These are phyloP conservation scores for Phyllotis vaccarum DNA, from an alignment of 2,797 vertebrate species.

Conservation along the genomic window DNA sequence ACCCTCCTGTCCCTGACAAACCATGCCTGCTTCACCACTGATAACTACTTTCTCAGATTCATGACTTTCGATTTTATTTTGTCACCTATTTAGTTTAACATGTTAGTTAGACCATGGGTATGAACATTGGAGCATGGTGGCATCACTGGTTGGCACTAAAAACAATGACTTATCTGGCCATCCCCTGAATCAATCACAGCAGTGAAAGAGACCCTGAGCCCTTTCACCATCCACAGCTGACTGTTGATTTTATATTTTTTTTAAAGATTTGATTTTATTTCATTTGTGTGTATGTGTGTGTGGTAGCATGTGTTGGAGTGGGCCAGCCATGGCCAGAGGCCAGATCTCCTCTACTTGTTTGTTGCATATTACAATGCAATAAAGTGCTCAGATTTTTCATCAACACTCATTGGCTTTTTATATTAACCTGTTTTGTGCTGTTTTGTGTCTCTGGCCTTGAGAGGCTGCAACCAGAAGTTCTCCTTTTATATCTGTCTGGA, in stretches of 20 bases:
- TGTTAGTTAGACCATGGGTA: background rate
- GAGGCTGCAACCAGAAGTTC: no score
- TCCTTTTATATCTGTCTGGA: background rate
- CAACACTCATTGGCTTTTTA: no score
- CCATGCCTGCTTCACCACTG: background rate
- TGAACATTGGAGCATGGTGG: background rate
- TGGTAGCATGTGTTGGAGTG: background rate
- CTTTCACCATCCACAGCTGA: background rate
- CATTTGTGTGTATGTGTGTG: background rate
- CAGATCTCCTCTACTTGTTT: no score
- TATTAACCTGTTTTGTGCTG: no score
- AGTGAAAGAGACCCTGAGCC: background rate
- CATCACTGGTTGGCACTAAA: background rate
- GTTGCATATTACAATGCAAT: no score
- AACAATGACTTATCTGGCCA: background rate
- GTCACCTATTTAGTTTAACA: background rate
- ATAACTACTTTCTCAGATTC: background rate
- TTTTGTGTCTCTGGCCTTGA: no score
- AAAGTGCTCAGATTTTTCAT: no score
- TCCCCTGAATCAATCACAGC: background rate
- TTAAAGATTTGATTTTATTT: background rate
- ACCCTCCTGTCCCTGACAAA: background rate
- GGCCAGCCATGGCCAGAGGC: background rate
- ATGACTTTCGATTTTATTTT: background rate
- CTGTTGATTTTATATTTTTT: background rate